Conservation (phyloP, 2,888 invertebrate species). For the Tetragonula carbonaria region DNA sequence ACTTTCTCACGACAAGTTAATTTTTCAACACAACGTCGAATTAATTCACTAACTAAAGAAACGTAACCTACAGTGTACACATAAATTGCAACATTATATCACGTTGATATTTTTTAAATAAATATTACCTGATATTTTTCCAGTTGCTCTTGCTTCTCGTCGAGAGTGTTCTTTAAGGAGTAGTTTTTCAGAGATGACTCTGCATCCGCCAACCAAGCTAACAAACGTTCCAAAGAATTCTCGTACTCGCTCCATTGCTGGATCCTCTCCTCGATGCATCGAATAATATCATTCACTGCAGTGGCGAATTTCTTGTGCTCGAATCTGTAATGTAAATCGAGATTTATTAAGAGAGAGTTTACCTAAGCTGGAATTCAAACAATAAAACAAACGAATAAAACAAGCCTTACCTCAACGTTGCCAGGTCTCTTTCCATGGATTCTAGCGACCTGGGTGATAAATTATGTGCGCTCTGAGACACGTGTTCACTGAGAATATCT, state of each 20-base stretch:
- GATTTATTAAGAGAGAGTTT: background rate
- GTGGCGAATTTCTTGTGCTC: conserved; percentile 93
- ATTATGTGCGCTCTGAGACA: conserved; percentile 88
- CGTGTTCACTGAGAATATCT: conserved; percentile 90
- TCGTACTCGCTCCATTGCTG: conserved; percentile 97
- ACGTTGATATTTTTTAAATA: background rate
- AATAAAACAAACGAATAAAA: background rate
- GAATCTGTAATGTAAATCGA: conserved; percentile 84
- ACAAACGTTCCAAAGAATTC: conserved; percentile 91
- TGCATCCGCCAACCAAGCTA: conserved; percentile 93
- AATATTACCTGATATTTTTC: conserved; percentile 93
- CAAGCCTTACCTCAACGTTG: conserved; percentile 87
- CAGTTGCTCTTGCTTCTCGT: conserved; percentile 95
- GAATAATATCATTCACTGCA: conserved; percentile 91
- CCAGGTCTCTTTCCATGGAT: conserved; percentile 92
- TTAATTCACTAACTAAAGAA: background rate
- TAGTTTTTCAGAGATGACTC: conserved; percentile 95
- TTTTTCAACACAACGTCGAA: background rate
- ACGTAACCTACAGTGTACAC: background rate
- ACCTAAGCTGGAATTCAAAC: background rate
- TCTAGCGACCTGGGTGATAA: conserved; percentile 94
- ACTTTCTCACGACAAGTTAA: background rate
- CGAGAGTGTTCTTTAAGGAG: conserved; percentile 91
- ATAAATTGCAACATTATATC: background rate
- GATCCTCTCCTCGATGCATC: conserved; percentile 92